Evolutionary conservation across 1,140 invertebrate species (phyloP).

Genomic region (Drosophila tsacasi): DNA sequence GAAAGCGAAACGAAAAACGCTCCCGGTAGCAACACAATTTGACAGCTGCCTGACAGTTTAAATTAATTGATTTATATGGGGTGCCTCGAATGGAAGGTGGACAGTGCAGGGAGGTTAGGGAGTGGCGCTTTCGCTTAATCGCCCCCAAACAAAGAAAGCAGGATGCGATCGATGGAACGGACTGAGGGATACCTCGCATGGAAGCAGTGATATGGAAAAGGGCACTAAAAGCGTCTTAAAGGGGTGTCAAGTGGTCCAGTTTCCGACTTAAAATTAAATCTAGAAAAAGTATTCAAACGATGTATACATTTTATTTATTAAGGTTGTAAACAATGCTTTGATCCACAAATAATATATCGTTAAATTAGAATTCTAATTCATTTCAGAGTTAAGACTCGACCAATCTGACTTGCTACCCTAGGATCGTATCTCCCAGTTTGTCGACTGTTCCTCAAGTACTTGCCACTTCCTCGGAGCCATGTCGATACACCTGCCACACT

Average conservation of each 20-base stretch:
- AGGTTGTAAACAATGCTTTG: no score
- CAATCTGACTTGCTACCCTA: background rate
- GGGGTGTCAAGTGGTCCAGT: background rate
- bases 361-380: no score
- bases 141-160: slow-evolving; percentile 30
- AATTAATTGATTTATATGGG: slow-evolving; percentile 82
- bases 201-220: background rate
- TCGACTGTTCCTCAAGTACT: slow-evolving; percentile 45
- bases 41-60: slow-evolving; percentile 81
- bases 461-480: slow-evolving; percentile 33
- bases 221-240: background rate
- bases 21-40: slow-evolving; percentile 79
- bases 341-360: no score
- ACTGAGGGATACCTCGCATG: slow-evolving; percentile 2
- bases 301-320: background rate
- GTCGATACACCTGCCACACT: slow-evolving; percentile 59
- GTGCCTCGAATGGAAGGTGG: slow-evolving; percentile 36
- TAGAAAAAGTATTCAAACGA: background rate
- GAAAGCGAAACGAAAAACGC: slow-evolving; percentile 53
- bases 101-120: slow-evolving; percentile 38
- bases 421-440: slow-evolving; percentile 52
- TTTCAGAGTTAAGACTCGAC: no score
- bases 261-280: background rate
- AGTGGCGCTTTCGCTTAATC: slow-evolving; percentile 52
- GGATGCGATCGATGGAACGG: background rate